Conservation (phyloP, 2,888 invertebrate genomes). For the Scrobipalpa atriplicella region DNA sequence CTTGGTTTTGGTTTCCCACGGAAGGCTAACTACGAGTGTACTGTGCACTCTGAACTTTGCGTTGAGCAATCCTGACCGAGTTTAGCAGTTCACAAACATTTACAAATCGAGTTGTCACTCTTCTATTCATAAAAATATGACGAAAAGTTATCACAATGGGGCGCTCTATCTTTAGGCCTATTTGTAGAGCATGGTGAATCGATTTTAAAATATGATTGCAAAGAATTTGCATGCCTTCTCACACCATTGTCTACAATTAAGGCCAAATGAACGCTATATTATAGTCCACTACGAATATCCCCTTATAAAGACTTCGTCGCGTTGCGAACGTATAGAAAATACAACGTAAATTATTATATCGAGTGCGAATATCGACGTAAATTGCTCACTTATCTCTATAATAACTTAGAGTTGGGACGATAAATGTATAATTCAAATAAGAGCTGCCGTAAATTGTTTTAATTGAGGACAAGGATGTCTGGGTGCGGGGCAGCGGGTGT, state of each 20-base stretch:
- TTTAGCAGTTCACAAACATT: conserved; percentile 13
- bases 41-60: conserved; percentile 2
- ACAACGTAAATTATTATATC: conserved; percentile 19
- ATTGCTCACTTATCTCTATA: conserved; percentile 32
- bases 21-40: neutral
- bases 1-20: conserved; percentile 25
- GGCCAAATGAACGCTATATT: conserved; percentile 20
- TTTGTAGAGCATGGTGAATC: neutral
- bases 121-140: conserved; percentile 19
- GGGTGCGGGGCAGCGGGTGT: conserved; percentile 48
- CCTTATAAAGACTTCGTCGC: conserved; percentile 26
- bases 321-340: conserved; percentile 32
- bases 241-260: conserved; percentile 27
- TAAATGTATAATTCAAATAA: conserved; percentile 66
- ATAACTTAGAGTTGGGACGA: conserved; percentile 46
- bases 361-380: conserved; percentile 21
- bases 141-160: conserved; percentile 9
- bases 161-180: neutral
- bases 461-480: conserved; percentile 78
- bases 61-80: conserved; percentile 15
- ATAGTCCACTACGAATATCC: neutral
- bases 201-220: conserved; percentile 5
- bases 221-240: conserved; percentile 13
- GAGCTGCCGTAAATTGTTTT: conserved; percentile 70
- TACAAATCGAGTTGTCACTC: conserved; percentile 18